phyloP scores from a whole-genome alignment of 2,888 invertebrate species.

The Cistogaster globosa region DNA sequence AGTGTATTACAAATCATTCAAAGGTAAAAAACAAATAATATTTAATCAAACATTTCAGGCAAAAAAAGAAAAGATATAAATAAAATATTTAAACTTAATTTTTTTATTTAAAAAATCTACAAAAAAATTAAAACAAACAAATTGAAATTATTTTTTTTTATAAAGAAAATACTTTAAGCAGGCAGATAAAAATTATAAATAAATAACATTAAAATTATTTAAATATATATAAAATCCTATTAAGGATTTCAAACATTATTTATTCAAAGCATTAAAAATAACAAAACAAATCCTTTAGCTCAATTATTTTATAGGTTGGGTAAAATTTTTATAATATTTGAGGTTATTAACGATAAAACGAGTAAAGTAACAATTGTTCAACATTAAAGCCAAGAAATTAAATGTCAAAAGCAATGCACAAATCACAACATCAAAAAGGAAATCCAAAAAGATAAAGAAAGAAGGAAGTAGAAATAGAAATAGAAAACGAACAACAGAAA shows the following conservation, averaged over 20 bases:
- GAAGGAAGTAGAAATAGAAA: conserved; percentile 41
- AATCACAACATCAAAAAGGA: conserved; percentile 83
- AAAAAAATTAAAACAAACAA: conserved; percentile 79
- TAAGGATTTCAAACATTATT: neutral
- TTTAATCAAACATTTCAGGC: conserved; percentile 28
- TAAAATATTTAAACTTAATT: neutral
- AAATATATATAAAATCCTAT: neutral
- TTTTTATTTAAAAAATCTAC: neutral
- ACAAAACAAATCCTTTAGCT: conserved; percentile 17
- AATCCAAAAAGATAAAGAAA: conserved; percentile 78
- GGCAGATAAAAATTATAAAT: conserved; percentile 32
- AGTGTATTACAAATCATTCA: conserved; percentile 3
- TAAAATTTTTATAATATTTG: neutral
- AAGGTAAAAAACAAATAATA: conserved; percentile 19
- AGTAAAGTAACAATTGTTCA: conserved; percentile 49
- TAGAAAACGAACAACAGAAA: conserved; percentile 72
- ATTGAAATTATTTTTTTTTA: conserved; percentile 62
- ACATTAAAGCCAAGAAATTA: conserved; percentile 66
- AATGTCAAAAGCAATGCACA: conserved; percentile 75
- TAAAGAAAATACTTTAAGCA: conserved; percentile 40
- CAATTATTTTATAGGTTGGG: conserved; percentile 4
- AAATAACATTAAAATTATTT: neutral
- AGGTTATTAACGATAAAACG: conserved; percentile 43
- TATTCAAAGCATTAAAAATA: conserved; percentile 12
- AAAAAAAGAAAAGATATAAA: conserved; percentile 1